Evolutionary conservation across 2,888 invertebrate genomes (phyloP), one percentile per base, ranked within the genome.

Genomic region (Philereme transversata): DNA sequence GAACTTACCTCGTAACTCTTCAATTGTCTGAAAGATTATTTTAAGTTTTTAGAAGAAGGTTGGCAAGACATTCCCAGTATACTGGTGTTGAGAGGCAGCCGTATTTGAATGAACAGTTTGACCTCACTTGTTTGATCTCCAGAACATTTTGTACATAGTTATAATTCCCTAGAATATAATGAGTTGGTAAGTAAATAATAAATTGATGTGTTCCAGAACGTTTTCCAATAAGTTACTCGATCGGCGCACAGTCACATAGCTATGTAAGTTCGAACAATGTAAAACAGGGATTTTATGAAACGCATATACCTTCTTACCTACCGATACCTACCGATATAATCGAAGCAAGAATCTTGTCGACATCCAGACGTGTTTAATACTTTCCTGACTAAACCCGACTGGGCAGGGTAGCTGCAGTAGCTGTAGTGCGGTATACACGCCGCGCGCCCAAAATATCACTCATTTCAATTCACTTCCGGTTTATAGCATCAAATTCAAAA

Each of bases 211-310:
- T 90, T 90, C 89, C 88, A 88, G 68, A 84, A 84, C 68, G 87
- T 88, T 88, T 88, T 90, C 88, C 88, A 86, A 68, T 82, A 76
- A 75, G 75, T 83, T 82, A 81, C 72, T 80, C 70, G 68, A 67
- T 76, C 74, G 75, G 77, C 80, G 81, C 82, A 82, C 81, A 79
- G 64, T 73, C 68, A 73, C 75, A 78, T 77, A 81, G 76, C 54
- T 73, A 73, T 76, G 75, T 83, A 82, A 81, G 78, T 67, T 75
- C 78, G 79, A 83, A 85, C 82, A 81, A 83, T 78, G 77, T 70
- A 71, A 85, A 84, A 88, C 88, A 87, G 88, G 88, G 88, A 87
- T 87, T 86, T 86, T 83, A 82, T 78, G 77, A 78, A 77, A 77
- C 77, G 76, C 76, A 75, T 73, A 67, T 71, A 60, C 60, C 46